Evolutionary conservation across 2,797 vertebrate genomes (phyloP).

Genomic region (Microctenopoma lineatum): DNA sequence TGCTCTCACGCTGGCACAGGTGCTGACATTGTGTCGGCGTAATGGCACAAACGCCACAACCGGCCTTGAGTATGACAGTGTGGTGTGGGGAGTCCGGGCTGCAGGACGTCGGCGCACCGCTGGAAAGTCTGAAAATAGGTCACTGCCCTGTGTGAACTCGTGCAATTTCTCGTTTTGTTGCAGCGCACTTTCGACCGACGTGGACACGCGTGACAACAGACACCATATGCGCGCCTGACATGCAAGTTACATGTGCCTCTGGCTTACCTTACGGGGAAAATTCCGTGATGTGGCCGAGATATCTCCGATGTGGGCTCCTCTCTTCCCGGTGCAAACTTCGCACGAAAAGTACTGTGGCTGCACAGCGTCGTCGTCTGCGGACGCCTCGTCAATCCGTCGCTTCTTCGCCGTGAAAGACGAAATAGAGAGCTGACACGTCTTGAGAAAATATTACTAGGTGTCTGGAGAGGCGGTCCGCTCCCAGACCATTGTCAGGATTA

Average conservation of each 20-base stretch:
- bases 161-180: slow-evolving; percentile 25
- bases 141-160: slow-evolving; percentile 72
- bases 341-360: slow-evolving; percentile 60
- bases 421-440: slow-evolving; percentile 55
- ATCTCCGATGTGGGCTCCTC: slow-evolving; percentile 58
- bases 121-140: slow-evolving; percentile 74
- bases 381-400: slow-evolving; percentile 56
- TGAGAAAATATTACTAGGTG: slow-evolving; percentile 56
- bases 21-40: slow-evolving; percentile 35
- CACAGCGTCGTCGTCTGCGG: slow-evolving; percentile 53
- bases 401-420: slow-evolving; percentile 41
- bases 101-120: slow-evolving; percentile 52
- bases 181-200: slow-evolving; percentile 15
- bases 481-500: slow-evolving; percentile 76
- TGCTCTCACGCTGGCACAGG: slow-evolving; percentile 4
- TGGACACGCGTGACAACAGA: slow-evolving; percentile 42
- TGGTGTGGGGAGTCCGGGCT: slow-evolving; percentile 32
- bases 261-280: slow-evolving; percentile 78
- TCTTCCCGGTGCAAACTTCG: slow-evolving; percentile 77
- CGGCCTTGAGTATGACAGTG: slow-evolving; percentile 41
- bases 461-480: slow-evolving; percentile 72
- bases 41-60: slow-evolving; percentile 37
- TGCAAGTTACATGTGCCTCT: slow-evolving; percentile 21
- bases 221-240: slow-evolving; percentile 30
- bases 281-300: slow-evolving; percentile 64